These are phyloP conservation scores for Lottia gigantea DNA, from an alignment of 2,888 invertebrate genomes.

Conservation along the genomic window DNA sequence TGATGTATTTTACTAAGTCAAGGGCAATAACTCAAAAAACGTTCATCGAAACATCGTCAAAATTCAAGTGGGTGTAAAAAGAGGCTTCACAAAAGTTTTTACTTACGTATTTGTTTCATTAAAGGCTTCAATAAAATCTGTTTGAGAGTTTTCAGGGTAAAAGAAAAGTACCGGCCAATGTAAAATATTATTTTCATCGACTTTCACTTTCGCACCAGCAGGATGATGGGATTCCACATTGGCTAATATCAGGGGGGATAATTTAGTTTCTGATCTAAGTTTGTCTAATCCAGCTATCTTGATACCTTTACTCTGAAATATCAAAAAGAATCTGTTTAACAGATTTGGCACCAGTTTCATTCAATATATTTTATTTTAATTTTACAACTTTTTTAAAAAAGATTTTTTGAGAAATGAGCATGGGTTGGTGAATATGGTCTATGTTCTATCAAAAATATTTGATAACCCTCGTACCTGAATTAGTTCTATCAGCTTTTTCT, in stretches of 20 bases:
- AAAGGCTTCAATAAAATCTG: slow-evolving; percentile 87
- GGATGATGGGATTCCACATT: slow-evolving; percentile 58
- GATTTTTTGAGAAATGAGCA: no score
- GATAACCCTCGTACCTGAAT: slow-evolving; percentile 45
- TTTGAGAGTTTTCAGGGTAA: slow-evolving; percentile 88
- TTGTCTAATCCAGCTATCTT: slow-evolving; percentile 42
- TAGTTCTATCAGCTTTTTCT: slow-evolving; percentile 46
- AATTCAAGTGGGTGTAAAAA: no score
- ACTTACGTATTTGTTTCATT: slow-evolving; percentile 77
- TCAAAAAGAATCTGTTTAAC: background rate
- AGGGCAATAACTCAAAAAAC: no score
- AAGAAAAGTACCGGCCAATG: slow-evolving; percentile 89
- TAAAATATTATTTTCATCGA: slow-evolving; percentile 71
- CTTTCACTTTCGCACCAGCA: slow-evolving; percentile 61
- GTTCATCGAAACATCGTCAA: no score
- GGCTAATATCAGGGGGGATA: slow-evolving; percentile 39
- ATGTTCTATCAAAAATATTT: no score
- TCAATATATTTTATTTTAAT: no score
- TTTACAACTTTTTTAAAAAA: no score
- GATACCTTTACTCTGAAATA: slow-evolving; percentile 45
- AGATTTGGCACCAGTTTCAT: no score
- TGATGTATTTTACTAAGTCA: no score
- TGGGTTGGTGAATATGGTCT: no score
- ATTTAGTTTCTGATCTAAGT: slow-evolving; percentile 23
- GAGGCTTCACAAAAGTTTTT: background rate